A percentile compares a stretch with the other conserved stretches of the same genome.
Evolutionary conservation across 1,140 invertebrate species (phyloP).

Genomic region (Lucilia cuprina): DNA sequence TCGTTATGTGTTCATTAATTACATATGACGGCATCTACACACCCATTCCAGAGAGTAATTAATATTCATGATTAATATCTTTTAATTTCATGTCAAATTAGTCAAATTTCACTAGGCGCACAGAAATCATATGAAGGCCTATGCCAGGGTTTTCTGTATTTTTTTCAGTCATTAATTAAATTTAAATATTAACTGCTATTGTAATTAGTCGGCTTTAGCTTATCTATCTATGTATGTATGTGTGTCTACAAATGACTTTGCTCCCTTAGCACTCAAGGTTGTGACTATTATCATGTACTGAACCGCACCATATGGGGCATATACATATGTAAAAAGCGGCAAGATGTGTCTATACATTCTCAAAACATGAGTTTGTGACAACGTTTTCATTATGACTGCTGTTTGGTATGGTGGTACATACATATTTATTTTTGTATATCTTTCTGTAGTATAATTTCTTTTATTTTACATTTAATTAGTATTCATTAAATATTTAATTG

Average conservation of each 20-base stretch:
- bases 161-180: neutral
- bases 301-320: neutral
- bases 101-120: neutral
- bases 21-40: too few relatives aligned
- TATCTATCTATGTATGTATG: neutral
- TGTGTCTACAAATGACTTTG: neutral
- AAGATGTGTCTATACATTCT: too few relatives aligned
- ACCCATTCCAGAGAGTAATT: too few relatives aligned
- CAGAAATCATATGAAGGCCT: neutral
- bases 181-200: neutral
- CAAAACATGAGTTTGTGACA: neutral
- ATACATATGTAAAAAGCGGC: neutral
- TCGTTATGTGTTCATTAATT: too few relatives aligned
- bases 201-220: neutral
- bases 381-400: neutral
- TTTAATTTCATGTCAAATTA: neutral
- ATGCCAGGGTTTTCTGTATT: neutral
- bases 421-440: neutral
- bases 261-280: neutral
- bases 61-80: neutral
- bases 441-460: neutral
- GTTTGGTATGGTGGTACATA: neutral
- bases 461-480: conserved; percentile 29
- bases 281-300: neutral
- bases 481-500: conserved; percentile 35